These are phyloP conservation scores for Sterrhoptilus dennistouni DNA, from an alignment of 2,113 vertebrate species.

Conservation along the genomic window DNA sequence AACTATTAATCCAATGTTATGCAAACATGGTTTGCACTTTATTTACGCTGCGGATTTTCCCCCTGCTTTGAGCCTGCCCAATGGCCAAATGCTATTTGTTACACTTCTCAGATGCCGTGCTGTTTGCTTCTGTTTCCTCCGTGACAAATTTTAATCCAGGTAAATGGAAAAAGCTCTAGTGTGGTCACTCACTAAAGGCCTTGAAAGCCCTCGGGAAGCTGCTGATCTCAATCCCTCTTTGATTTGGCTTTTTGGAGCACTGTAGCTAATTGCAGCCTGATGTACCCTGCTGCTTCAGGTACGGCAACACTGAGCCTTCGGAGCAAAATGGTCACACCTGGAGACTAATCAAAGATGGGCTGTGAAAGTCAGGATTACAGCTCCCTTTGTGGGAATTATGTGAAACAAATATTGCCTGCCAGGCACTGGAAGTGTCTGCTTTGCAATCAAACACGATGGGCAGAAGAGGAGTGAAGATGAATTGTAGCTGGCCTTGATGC, in stretches of 20 bases:
- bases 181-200: slow-evolving; percentile 8
- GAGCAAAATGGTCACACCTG: slow-evolving; percentile 12
- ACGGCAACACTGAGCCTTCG: background rate
- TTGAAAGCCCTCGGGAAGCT: slow-evolving; percentile 11
- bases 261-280: slow-evolving; percentile 39
- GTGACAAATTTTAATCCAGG: slow-evolving; percentile 58
- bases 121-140: slow-evolving; percentile 6
- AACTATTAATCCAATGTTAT: slow-evolving; percentile 34
- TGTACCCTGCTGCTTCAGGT: slow-evolving; percentile 22
- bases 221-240: background rate
- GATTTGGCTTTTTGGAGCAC: slow-evolving; percentile 16
- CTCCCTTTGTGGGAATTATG: background rate
- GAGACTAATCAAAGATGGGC: slow-evolving; percentile 41
- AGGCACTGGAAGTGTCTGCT: background rate
- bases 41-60: background rate
- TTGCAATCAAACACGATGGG: background rate
- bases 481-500: background rate
- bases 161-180: slow-evolving; percentile 59
- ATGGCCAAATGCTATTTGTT: slow-evolving; percentile 12
- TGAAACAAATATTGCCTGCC: background rate
- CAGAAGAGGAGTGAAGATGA: background rate
- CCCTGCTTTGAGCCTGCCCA: background rate
- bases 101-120: background rate
- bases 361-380: slow-evolving; percentile 38
- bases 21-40: slow-evolving; percentile 36